Evolutionary conservation across 2,888 invertebrate genomes (phyloP), one percentile per base, ranked within the genome.

Genomic region (Caenorhabditis sinica): DNA sequence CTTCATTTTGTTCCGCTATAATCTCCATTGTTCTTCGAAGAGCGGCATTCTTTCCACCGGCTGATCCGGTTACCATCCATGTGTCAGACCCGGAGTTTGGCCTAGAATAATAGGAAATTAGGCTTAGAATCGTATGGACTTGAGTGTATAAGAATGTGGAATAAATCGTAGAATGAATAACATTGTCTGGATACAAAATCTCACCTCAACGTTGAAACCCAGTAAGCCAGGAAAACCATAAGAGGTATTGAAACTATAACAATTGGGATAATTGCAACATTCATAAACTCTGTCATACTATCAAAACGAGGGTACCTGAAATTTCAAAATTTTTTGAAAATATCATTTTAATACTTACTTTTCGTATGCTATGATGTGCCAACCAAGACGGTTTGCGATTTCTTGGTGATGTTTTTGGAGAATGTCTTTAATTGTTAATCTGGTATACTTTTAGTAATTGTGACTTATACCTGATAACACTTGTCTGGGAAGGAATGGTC

Each of bases 1-100:
- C 90, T 49, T 86, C 88, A 73, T 91, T 91, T 79, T 92, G 91
- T 69, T 92, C 92, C 25, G 90, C 91, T 51, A 92, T 92, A 45
- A 92, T 92, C 75, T 92, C 91, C 87, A 92, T 89, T n/a, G 92
- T 92, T 73, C 92, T 86, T 53, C 91, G 71, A 23, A 91, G 86
- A 11, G 91, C 91, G 43, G 91, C 91, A 82, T 92, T 92, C 76
- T 92, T 92, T 3, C 92, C 92, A 20, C 92, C 92, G 2, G 89
- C 90, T 30, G 91, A 89, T 9, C 92, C 92, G 23, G 89, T 90
- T 15, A 92, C 92, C 85, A 91, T 81, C 92, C 92, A 92, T 4
- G 88, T 86, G 69, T 90, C 89, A 0, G 83, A 82, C 43, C 86
- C 83, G 82, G 89, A 88, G 76, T 90, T 90, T 0, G 89, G 89